phyloP scores from a whole-genome alignment of 2,113 vertebrate species.

The Pipa parva region DNA sequence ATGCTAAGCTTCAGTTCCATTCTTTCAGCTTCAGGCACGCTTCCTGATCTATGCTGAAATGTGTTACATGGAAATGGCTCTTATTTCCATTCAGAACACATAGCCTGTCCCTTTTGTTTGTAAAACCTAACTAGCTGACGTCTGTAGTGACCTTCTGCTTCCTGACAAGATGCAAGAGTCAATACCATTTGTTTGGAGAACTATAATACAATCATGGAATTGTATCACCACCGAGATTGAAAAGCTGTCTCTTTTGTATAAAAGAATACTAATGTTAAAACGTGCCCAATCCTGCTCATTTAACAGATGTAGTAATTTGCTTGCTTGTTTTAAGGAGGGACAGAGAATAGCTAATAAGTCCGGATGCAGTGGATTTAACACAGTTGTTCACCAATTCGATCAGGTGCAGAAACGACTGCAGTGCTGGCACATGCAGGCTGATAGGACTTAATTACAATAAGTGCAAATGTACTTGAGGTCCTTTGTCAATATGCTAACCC shows the following conservation, averaged over 20 bases:
- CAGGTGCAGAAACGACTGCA: conserved; percentile 35
- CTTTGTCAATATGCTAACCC: conserved; percentile 16
- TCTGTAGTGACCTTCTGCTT: conserved; percentile 41
- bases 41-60: not conserved
- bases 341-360: conserved; percentile 41
- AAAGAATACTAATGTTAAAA: conserved; percentile 38
- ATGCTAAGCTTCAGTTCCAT: conserved; percentile 5
- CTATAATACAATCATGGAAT: conserved; percentile 43
- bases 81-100: conserved; percentile 34
- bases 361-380: not conserved
- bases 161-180: conserved; percentile 42
- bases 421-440: conserved; percentile 13
- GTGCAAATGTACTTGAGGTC: not conserved
- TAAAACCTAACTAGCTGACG: conserved; percentile 37
- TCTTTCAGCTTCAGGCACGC: conserved; percentile 24
- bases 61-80: conserved; percentile 33
- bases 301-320: conserved; percentile 42
- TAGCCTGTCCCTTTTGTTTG: conserved; percentile 39
- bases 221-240: conserved; percentile 34
- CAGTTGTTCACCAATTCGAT: conserved; percentile 12
- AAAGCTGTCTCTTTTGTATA: conserved; percentile 40
- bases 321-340: conserved; percentile 39
- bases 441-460: conserved; percentile 28
- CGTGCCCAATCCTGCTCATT: conserved; percentile 34
- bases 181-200: conserved; percentile 43